These are phyloP conservation scores for Alcedo atthis DNA, from an alignment of 2,797 vertebrate species.

Conservation along the genomic window DNA sequence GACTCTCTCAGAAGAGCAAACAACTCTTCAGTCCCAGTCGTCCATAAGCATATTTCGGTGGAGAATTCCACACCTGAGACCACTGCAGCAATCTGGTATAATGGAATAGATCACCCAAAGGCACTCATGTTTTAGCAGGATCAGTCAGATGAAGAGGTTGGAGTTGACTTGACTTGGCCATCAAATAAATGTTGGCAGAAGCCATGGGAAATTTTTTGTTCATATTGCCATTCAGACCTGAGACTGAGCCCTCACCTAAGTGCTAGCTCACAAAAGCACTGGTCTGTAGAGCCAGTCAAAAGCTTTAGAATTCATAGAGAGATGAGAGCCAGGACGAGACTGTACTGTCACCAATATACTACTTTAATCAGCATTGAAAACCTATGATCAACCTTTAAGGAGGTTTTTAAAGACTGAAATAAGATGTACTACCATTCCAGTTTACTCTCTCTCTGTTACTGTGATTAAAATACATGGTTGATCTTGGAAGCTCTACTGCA, in stretches of 20 bases:
- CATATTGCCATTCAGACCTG: neutral
- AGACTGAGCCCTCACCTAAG: neutral
- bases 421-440: neutral
- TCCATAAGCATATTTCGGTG: neutral
- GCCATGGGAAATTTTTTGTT: neutral
- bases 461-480: neutral
- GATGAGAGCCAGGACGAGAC: neutral
- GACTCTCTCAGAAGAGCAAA: neutral
- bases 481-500: neutral
- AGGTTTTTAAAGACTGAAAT: slow-evolving; percentile 28
- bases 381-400: neutral
- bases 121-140: neutral
- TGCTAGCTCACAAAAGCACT: neutral
- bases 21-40: neutral
- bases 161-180: neutral
- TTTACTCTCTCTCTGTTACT: neutral
- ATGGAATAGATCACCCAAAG: fast-evolving
- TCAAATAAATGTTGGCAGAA: neutral
- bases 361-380: slow-evolving; percentile 16
- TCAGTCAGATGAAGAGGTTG: neutral
- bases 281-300: neutral
- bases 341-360: neutral
- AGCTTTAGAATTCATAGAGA: neutral
- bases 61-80: neutral
- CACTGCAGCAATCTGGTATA: neutral